Base-by-base conservation (phyloP, 2,888 invertebrate genomes). In the Nebria salina region DNA sequence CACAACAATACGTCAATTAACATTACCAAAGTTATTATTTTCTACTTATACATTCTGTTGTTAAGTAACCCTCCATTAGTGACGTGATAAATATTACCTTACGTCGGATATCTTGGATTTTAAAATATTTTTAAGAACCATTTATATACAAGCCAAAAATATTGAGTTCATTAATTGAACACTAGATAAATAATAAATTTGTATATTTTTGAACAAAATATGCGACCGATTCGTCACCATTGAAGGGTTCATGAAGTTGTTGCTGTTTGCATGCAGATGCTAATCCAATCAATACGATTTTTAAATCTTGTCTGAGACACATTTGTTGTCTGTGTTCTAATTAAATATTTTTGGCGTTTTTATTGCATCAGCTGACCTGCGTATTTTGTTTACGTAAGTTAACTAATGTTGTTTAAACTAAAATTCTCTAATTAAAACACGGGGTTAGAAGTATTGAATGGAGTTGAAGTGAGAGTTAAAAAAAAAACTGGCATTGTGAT, bases 1-100 rank as follows among this genome's bases (percentile, higher is more conserved):
- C 75, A 79, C 75, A 74, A 79, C 66, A 79, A 74, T 68, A 79
- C 74, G 79, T 79, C 79, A 79, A 79, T 79, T 79, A 79, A 68
- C 54, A 54, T 66, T 75, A 79, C 79, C 79, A 79, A 79, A 79
- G 79, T 74, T 70, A 26, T 70, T 70, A 11, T 25, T 70, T 70
- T 34, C 4, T 70, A 15, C 5, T 20, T 15, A 11, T 70, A 70
- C 70, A 70, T 70, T 70, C 70, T 15, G 25, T 70, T 70, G 25
- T 70, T 54, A 54, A 54, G 54, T 54, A 54, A 54, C 54, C 54
- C 54, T 54, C 13, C 54, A 54, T 8, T 54, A 54, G 54, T 54
- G 54, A 25, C 70, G 70, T 26, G 34, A 34, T 34, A 34, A 34
- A 34, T 34, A 34, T 34, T 34, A 34, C 34, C 34, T 20, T 4